A percentile compares a stretch with the other conserved stretches of the same genome.
Evolutionary conservation across 2,113 vertebrate species (phyloP).

Genomic region (Heterochromis multidens): DNA sequence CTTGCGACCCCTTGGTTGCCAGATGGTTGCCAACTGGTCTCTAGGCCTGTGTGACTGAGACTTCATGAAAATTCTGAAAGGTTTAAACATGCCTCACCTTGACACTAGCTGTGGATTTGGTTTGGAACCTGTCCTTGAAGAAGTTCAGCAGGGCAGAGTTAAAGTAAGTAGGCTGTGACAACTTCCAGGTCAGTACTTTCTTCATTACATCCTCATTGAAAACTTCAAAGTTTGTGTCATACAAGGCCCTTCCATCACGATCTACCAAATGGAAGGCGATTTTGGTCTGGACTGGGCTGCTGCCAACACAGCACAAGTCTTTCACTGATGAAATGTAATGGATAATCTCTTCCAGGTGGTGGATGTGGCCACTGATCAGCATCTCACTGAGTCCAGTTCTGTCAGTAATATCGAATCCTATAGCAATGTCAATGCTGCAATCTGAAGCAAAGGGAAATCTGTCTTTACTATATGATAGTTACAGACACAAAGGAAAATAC

Average conservation of each 20-base stretch:
- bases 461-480: too few relatives aligned
- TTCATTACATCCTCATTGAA: conserved; percentile 62
- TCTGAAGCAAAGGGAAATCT: too few relatives aligned
- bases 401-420: not conserved
- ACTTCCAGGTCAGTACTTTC: conserved; percentile 65
- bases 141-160: conserved; percentile 70
- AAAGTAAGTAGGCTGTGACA: conserved; percentile 53
- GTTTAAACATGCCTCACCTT: conserved; percentile 54
- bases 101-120: not conserved
- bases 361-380: conserved; percentile 34
- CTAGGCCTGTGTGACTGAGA: too few relatives aligned
- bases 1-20: too few relatives aligned
- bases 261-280: conserved; percentile 68
- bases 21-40: too few relatives aligned
- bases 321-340: conserved; percentile 32
- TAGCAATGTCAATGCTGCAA: not conserved
- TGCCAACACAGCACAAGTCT: conserved; percentile 62
- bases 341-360: conserved; percentile 62
- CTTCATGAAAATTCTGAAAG: not conserved
- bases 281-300: not conserved
- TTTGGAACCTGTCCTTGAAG: conserved; percentile 58
- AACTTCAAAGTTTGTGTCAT: conserved; percentile 74
- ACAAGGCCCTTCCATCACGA: conserved; percentile 27
- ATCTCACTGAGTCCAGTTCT: not conserved
- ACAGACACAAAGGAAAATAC: too few relatives aligned